Evolutionary conservation across 2,797 vertebrate genomes (phyloP).

Genomic region (Lerista edwardsae): DNA sequence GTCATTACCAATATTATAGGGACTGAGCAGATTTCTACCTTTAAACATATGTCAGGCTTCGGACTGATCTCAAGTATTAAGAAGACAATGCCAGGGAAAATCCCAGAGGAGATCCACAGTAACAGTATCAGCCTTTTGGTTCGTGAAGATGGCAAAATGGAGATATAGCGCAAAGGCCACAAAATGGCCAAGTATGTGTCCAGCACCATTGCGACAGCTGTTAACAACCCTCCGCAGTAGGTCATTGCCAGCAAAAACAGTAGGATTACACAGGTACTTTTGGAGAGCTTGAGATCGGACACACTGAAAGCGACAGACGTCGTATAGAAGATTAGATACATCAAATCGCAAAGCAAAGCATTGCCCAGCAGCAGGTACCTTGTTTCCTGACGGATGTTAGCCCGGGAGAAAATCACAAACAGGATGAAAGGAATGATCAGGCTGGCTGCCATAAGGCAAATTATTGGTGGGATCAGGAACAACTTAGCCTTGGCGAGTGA

Average conservation of each 20-base stretch:
- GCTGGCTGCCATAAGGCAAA: slow-evolving; percentile 73
- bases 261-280: slow-evolving; percentile 73
- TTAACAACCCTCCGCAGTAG: slow-evolving; percentile 79
- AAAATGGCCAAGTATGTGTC: slow-evolving; percentile 80
- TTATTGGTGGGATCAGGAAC: slow-evolving; percentile 75
- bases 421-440: slow-evolving; percentile 79
- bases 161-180: slow-evolving; percentile 77
- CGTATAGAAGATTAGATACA: slow-evolving; percentile 78
- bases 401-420: slow-evolving; percentile 75
- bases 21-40: slow-evolving; percentile 74
- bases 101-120: slow-evolving; percentile 71
- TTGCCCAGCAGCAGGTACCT: slow-evolving; percentile 83
- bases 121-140: slow-evolving; percentile 70
- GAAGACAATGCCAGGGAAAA: slow-evolving; percentile 74
- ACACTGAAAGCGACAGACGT: slow-evolving; percentile 73
- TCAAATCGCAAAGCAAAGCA: slow-evolving; percentile 78
- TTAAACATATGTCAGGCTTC: slow-evolving; percentile 57
- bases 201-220: slow-evolving; percentile 78
- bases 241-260: slow-evolving; percentile 75
- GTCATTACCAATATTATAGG: slow-evolving; percentile 75
- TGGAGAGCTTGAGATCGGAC: slow-evolving; percentile 66
- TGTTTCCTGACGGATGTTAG: slow-evolving; percentile 76
- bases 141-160: slow-evolving; percentile 74
- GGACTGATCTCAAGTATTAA: slow-evolving; percentile 71
- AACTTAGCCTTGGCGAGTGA: slow-evolving; percentile 65